A percentile compares a stretch with the other conserved stretches of the same genome.
Conservation (phyloP, 2,113 vertebrate genomes). For the Carollia perspicillata region DNA sequence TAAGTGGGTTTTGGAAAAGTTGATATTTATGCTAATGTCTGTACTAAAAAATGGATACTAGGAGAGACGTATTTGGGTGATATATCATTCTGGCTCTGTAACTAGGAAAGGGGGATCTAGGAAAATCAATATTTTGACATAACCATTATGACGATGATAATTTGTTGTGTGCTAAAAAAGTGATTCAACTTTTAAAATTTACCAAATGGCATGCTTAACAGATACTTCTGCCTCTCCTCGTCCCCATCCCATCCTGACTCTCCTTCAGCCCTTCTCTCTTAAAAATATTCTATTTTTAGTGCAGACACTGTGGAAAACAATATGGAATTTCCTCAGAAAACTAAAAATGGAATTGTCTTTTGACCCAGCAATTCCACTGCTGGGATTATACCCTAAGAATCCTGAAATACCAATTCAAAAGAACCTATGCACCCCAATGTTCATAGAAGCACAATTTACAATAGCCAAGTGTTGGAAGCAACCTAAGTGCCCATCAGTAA, state of each 20-base stretch:
- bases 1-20: not conserved
- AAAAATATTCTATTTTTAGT: not conserved
- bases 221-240: not conserved
- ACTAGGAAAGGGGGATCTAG: not conserved
- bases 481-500: too few species aligned
- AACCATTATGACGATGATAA: not conserved
- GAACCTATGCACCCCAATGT: too few species aligned
- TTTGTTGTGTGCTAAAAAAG: not conserved
- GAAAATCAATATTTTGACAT: not conserved
- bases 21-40: not conserved
- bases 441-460: too few species aligned
- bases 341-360: too few species aligned
- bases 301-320: too few species aligned
- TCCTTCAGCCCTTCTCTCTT: not conserved
- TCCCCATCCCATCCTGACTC: not conserved
- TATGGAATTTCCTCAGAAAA: too few species aligned
- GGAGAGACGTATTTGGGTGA: not conserved
- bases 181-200: not conserved
- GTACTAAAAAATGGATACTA: not conserved
- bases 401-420: too few species aligned
- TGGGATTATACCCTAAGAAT: too few species aligned
- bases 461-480: too few species aligned
- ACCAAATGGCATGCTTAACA: not conserved
- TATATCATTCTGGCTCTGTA: not conserved
- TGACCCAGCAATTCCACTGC: too few species aligned